A percentile compares a stretch with the other conserved stretches of the same genome.
Conservation (phyloP, 2,888 invertebrate genomes). For the Drosophila macrospina region DNA sequence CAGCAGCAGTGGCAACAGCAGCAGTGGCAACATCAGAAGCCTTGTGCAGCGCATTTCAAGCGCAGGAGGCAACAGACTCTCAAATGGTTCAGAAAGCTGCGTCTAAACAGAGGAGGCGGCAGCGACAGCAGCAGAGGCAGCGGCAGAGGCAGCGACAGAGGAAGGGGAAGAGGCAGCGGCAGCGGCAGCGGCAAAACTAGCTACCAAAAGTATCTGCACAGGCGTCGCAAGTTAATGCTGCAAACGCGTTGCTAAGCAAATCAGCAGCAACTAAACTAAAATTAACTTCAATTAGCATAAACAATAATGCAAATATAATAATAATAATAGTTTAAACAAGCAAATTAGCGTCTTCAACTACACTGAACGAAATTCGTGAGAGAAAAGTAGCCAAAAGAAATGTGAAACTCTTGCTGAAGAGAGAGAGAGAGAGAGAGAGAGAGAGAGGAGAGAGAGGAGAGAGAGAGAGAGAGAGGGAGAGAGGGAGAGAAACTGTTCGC, state of each 20-base stretch:
- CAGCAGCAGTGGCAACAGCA: conserved; percentile 7
- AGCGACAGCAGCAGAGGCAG: conserved; percentile 3
- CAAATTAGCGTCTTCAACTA: conserved; percentile 15
- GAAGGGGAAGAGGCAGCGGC: too few relatives aligned
- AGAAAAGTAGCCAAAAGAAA: neutral
- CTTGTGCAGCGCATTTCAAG: neutral
- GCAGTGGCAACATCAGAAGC: conserved; percentile 8
- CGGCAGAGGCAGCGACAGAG: neutral
- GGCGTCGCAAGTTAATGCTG: conserved; percentile 46
- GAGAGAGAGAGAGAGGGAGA: neutral
- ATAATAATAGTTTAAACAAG: conserved; percentile 24
- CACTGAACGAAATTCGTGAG: neutral
- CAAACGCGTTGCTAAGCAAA: conserved; percentile 53
- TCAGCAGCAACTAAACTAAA: conserved; percentile 1
- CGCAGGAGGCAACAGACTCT: conserved; percentile 6
- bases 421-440: neutral
- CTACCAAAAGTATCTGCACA: conserved; percentile 33
- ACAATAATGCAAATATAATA: too few relatives aligned
- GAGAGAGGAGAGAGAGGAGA: too few relatives aligned
- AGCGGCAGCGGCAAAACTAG: conserved; percentile 14
- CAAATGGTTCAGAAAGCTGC: conserved; percentile 11
- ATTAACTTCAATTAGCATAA: conserved; percentile 49
- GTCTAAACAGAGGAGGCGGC: neutral
- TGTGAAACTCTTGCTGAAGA: neutral
- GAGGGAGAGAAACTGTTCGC: too few relatives aligned